Percentiles rank a stretch among this genome's conserved stretches.
phyloP scores from a whole-genome alignment of 2,113 vertebrate genomes.

The Hyperopisus bebe region DNA sequence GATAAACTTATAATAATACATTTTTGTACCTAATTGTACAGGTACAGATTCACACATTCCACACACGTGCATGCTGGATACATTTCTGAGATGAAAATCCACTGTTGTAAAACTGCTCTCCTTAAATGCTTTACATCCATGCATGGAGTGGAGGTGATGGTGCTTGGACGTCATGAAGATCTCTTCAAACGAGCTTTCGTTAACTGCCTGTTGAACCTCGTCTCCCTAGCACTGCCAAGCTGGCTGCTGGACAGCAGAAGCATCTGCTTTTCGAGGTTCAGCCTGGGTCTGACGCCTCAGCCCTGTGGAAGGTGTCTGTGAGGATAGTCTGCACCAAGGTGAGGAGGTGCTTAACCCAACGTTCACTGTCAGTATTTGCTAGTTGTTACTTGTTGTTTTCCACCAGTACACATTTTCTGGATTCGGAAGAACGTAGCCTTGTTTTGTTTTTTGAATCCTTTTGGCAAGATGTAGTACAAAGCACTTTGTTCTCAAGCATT shows the following conservation, averaged over 20 bases:
- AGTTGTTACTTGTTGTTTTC: background rate
- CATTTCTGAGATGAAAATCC: background rate
- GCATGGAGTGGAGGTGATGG: background rate
- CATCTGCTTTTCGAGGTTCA: conserved; percentile 94
- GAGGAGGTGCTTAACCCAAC: conserved; percentile 30
- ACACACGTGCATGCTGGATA: background rate
- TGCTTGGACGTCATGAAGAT: background rate
- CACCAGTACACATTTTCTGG: background rate
- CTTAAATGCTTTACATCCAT: background rate
- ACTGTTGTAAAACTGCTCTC: background rate
- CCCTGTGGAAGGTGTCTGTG: conserved; percentile 90
- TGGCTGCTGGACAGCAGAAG: conserved; percentile 86
- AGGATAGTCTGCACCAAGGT: conserved; percentile 94
- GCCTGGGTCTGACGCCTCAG: conserved; percentile 86
- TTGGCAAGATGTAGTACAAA: background rate
- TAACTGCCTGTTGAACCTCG: background rate
- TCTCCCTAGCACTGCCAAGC: conserved; percentile 71
- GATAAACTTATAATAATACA: background rate
- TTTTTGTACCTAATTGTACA: background rate
- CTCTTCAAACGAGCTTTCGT: background rate
- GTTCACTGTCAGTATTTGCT: background rate
- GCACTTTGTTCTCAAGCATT: background rate
- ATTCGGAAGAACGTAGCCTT: too few relatives aligned
- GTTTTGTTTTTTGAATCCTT: background rate
- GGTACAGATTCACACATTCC: background rate